Percentiles rank a stretch among this genome's conserved stretches.
These are phyloP conservation scores for Pristionchus japonicus DNA, from an alignment of 2,888 invertebrate genomes.

Conservation along the genomic window DNA sequence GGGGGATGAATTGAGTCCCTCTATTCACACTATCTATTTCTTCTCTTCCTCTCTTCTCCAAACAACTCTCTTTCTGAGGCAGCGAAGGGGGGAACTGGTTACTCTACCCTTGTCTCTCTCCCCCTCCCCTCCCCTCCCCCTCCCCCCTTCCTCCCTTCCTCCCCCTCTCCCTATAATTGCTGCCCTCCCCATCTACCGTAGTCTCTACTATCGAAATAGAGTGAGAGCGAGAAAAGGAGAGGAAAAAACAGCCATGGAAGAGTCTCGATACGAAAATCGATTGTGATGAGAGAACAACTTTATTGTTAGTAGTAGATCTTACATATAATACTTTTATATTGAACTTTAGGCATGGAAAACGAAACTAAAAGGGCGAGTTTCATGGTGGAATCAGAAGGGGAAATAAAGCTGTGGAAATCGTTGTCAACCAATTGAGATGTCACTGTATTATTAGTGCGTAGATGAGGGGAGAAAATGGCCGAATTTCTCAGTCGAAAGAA, in stretches of 20 bases:
- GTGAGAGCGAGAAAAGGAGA: constrained; percentile 42
- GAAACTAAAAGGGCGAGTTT: background rate
- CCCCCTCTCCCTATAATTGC: constrained; percentile 15
- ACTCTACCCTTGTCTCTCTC: constrained; percentile 25
- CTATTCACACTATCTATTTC: constrained; percentile 43
- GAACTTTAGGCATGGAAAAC: background rate
- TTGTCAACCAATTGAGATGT: constrained; percentile 43
- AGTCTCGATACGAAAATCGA: constrained; percentile 26
- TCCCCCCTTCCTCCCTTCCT: background rate
- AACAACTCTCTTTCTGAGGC: constrained; percentile 71
- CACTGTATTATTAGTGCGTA: constrained; percentile 38
- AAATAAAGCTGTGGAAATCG: constrained; percentile 16
- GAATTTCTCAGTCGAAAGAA: constrained; percentile 35
- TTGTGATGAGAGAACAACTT: constrained; percentile 25
- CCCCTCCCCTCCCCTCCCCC: background rate
- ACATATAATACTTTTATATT: constrained; percentile 1
- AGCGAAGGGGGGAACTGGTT: constrained; percentile 66
- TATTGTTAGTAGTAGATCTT: background rate
- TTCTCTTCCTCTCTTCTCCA: constrained; percentile 49
- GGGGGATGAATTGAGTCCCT: constrained; percentile 5
- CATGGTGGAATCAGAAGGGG: constrained; percentile 38
- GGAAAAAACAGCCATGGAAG: constrained; percentile 27
- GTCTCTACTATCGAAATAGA: constrained; percentile 47
- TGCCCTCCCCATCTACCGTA: constrained; percentile 47
- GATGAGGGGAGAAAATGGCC: constrained; percentile 50